Conservation (phyloP, 2,888 invertebrate genomes). For the Aspidapion aeneum region DNA sequence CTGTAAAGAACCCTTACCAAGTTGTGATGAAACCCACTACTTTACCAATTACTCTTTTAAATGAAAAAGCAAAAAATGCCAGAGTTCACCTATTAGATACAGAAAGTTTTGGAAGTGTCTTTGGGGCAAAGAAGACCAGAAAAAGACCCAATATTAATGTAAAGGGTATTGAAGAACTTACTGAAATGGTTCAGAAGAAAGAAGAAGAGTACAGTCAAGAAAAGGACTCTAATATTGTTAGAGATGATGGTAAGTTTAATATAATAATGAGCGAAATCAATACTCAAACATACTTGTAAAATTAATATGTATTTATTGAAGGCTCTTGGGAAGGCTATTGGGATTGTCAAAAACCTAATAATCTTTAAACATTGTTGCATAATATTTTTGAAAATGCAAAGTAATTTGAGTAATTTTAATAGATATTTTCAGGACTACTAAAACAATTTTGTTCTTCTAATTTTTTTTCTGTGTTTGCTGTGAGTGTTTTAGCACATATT, state of each 20-base stretch:
- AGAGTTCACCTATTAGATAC: constrained; percentile 94
- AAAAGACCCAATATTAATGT: constrained; percentile 82
- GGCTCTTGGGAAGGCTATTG: too few relatives aligned
- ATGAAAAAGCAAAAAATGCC: constrained; percentile 86
- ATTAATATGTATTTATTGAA: too few relatives aligned
- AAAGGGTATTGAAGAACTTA: constrained; percentile 74
- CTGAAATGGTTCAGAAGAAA: constrained; percentile 66
- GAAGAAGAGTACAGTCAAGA: constrained; percentile 73
- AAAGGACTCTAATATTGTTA: constrained; percentile 81
- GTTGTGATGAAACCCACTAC: constrained; percentile 96
- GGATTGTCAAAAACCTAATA: too few relatives aligned
- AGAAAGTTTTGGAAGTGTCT: constrained; percentile 90
- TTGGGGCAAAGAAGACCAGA: constrained; percentile 90
- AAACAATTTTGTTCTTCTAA: too few relatives aligned
- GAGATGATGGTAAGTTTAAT: constrained; percentile 76
- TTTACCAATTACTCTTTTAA: constrained; percentile 89
- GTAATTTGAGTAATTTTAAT: too few relatives aligned
- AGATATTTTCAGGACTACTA: too few relatives aligned
- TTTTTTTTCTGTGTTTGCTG: too few relatives aligned
- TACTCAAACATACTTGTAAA: too few relatives aligned
- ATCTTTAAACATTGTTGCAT: too few relatives aligned
- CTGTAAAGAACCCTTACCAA: constrained; percentile 94
- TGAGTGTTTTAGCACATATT: too few relatives aligned
- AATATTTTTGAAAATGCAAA: too few relatives aligned
- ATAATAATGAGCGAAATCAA: too few relatives aligned